Conservation (phyloP, 2,888 invertebrate species). For the Nasonovia ribisnigri region DNA sequence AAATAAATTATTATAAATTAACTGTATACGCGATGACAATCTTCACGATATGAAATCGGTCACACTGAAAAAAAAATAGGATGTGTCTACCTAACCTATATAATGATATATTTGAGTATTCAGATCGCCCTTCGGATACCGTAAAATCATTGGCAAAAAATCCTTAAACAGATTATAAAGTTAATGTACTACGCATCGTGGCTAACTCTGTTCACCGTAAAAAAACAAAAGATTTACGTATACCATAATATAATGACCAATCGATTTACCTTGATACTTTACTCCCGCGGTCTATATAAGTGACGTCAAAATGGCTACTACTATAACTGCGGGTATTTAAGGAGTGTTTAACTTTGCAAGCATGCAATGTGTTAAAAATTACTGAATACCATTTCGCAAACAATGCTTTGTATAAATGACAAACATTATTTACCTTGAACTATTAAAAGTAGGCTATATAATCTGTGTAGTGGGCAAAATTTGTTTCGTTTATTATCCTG, state of each 20-base stretch:
- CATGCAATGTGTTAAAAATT: neutral
- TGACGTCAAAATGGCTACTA: neutral
- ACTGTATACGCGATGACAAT: neutral
- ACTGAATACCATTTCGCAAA: conserved; percentile 15
- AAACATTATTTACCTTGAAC: neutral
- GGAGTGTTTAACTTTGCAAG: neutral
- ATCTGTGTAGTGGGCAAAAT: neutral
- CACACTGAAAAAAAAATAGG: neutral
- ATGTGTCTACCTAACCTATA: neutral
- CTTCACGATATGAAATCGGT: neutral
- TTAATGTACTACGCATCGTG: neutral
- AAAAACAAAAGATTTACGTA: neutral
- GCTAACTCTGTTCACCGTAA: neutral
- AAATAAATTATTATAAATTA: neutral
- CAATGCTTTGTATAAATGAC: neutral
- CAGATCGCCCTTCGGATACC: neutral
- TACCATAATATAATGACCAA: neutral
- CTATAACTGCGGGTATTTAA: neutral
- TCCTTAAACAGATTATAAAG: neutral
- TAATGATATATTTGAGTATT: neutral
- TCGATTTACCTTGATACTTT: conserved; percentile 6
- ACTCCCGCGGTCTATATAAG: neutral
- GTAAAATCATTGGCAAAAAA: neutral
- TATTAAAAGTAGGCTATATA: neutral
- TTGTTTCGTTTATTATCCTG: neutral